phyloP scores from a whole-genome alignment of 1,140 invertebrate genomes.

The Battus philenor region DNA sequence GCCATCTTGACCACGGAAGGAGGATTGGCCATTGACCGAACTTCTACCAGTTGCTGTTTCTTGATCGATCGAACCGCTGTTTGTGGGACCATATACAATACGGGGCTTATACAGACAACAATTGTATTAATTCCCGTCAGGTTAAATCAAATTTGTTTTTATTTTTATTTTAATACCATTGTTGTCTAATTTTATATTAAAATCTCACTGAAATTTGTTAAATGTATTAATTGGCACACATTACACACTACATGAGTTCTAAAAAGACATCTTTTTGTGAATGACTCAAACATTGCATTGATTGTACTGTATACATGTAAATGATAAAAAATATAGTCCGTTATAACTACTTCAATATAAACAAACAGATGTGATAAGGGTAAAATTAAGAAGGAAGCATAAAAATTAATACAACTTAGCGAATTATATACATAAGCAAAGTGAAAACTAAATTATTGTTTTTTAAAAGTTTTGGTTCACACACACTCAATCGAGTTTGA shows the following conservation, averaged over 20 bases:
- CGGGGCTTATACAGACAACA: slow-evolving; percentile 13
- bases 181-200: background rate
- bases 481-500: too few relatives aligned
- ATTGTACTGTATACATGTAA: too few relatives aligned
- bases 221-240: slow-evolving; percentile 10
- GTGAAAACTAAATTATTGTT: too few relatives aligned
- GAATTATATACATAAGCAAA: too few relatives aligned
- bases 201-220: slow-evolving; percentile 2
- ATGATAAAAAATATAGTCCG: too few relatives aligned
- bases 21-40: slow-evolving; percentile 96
- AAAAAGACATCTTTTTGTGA: background rate
- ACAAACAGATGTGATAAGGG: too few relatives aligned
- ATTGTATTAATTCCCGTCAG: background rate
- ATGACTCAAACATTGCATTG: too few relatives aligned
- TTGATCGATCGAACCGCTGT: slow-evolving; percentile 97
- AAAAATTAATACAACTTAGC: too few relatives aligned
- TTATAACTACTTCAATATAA: too few relatives aligned
- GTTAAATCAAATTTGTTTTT: too few relatives aligned
- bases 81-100: slow-evolving; percentile 29
- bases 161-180: background rate
- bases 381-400: too few relatives aligned
- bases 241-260: background rate
- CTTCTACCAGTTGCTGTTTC: slow-evolving; percentile 96
- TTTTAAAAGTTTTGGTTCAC: too few relatives aligned
- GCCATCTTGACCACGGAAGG: slow-evolving; percentile 95